Evolutionary conservation across 1,140 invertebrate genomes (phyloP), one percentile per base, ranked within the genome.

Genomic region (Camponotus floridanus): DNA sequence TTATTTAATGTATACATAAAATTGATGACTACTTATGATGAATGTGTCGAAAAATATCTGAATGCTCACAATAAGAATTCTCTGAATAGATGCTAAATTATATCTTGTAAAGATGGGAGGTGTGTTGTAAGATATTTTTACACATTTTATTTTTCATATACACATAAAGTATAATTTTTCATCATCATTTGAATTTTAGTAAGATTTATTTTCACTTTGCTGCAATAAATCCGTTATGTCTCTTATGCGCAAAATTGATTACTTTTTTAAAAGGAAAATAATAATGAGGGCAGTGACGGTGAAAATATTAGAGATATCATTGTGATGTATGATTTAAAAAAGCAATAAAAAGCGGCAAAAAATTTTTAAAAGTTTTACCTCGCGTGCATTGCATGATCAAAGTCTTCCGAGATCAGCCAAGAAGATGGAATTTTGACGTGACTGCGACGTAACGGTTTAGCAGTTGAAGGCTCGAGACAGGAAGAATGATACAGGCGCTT

Each of bases 371-470:
- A 83, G 18, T 73, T 73, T 70, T 21, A 39, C 51, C 36, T 73
- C 21, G 36, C 51, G 55, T 8, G 55, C 79, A 74, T 73, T 68
- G 26, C 18, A 26, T 26, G 79, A 83, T 73, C 39, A n/a, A 8
- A 61, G 74, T 73, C 68, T 62, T 48, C 18, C 15, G 21, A 73
- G 68, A 83, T 83, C 39, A 83, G 68, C 55, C 33, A 62, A 59
- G n/a, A 36, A 73, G 79, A 83, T 73, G 68, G 57, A 74, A 74
- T n/a, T 55, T 81, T 36, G 68, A 81, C 68, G 55, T 42, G 13
- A 3, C 48, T 15, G 9, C 42, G 65, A 80, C 65, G 39, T 45
- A 70, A 70, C 64, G 65, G 70, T 80, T 80, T 21, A 70, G 78
- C 48, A 42, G 33, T 68, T 68, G 33, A 55, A 7, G 31, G 62